These are phyloP conservation scores for Hypena proboscidalis DNA, from an alignment of 2,888 invertebrate species.

Conservation along the genomic window DNA sequence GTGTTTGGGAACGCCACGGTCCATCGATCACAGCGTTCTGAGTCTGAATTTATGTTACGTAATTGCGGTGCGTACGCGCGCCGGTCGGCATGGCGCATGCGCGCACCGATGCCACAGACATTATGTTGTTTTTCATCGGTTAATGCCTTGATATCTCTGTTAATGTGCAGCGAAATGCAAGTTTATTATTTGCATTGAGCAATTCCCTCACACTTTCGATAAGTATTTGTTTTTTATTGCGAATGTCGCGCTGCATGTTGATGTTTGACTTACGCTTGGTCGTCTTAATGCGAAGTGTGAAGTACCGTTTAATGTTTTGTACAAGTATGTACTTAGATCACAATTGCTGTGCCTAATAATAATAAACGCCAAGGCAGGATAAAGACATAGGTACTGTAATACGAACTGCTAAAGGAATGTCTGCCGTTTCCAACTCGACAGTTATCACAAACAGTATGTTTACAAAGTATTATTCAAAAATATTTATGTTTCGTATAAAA, in stretches of 20 bases:
- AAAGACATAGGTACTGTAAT: too few relatives aligned
- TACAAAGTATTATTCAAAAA: constrained; percentile 10
- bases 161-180: constrained; percentile 59
- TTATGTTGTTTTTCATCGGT: constrained; percentile 65
- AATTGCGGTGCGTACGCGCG: constrained; percentile 72
- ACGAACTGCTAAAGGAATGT: too few relatives aligned
- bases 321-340: too few relatives aligned
- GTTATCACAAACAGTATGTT: too few relatives aligned
- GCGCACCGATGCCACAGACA: constrained; percentile 48
- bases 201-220: constrained; percentile 35
- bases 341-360: too few relatives aligned
- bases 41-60: constrained; percentile 78
- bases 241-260: constrained; percentile 12
- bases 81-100: constrained; percentile 17
- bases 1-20: constrained; percentile 60
- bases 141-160: constrained; percentile 69
- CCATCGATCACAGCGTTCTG: constrained; percentile 76
- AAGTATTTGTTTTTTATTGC: constrained; percentile 21
- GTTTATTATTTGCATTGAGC: constrained; percentile 46
- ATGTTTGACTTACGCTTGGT: constrained; percentile 2
- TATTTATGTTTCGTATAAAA: too few relatives aligned
- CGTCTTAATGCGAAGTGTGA: too few relatives aligned
- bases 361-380: too few relatives aligned
- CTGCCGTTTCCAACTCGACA: too few relatives aligned
- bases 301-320: constrained; percentile 4